phyloP scores from a whole-genome alignment of 2,888 invertebrate genomes.

The Yponomeuta plumbellus region DNA sequence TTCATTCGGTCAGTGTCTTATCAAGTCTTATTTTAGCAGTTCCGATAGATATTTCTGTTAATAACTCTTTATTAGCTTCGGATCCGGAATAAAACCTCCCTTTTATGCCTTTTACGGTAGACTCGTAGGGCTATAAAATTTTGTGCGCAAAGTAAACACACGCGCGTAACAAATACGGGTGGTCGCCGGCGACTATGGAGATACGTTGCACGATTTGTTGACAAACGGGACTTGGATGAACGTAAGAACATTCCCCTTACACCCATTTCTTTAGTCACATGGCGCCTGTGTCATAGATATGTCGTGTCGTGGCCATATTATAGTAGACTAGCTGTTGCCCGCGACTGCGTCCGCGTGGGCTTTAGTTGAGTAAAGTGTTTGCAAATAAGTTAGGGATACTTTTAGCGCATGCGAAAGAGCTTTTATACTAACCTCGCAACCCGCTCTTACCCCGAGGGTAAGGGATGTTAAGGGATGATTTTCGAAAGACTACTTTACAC shows the following conservation, averaged over 20 bases:
- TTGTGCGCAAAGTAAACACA: constrained; percentile 53
- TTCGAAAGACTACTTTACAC: no score
- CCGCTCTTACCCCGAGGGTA: no score
- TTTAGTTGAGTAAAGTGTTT: no score
- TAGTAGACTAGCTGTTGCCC: no score
- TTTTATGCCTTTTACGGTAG: background rate
- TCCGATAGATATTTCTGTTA: background rate
- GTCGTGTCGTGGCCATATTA: no score
- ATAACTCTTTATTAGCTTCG: background rate
- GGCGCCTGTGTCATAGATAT: background rate
- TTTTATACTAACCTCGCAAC: no score
- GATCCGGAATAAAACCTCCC: background rate
- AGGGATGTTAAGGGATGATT: no score
- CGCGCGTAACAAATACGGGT: constrained; percentile 53
- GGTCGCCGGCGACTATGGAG: constrained; percentile 42
- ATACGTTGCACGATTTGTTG: constrained; percentile 59
- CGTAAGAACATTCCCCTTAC: background rate
- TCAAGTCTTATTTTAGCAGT: background rate
- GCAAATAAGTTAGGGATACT: no score
- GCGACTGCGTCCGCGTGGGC: no score
- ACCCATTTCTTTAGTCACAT: background rate
- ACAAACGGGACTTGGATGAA: constrained; percentile 39
- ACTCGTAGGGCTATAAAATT: constrained; percentile 10
- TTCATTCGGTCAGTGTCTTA: no score
- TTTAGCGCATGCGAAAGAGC: no score